Evolutionary conservation across 2,797 vertebrate genomes (phyloP).

Genomic region (Emydoidea blandingii): DNA sequence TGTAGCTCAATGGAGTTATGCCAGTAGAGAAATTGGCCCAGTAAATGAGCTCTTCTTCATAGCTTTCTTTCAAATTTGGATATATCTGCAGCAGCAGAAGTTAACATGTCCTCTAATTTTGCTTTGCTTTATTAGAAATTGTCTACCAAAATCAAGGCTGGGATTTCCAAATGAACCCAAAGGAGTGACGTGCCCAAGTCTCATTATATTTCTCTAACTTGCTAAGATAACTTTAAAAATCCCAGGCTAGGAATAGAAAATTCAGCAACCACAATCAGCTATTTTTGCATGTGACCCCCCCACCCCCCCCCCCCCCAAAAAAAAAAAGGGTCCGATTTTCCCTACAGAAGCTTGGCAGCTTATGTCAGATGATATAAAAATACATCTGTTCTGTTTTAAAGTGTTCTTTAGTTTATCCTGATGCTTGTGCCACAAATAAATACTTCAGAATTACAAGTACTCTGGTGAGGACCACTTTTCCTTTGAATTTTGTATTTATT

Average conservation of each 20-base stretch:
- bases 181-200: background rate
- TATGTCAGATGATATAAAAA: slow-evolving; percentile 13
- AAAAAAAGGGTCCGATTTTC: background rate
- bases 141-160: background rate
- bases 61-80: background rate
- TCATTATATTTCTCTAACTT: background rate
- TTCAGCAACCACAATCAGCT: background rate
- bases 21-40: background rate
- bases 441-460: background rate
- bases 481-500: background rate
- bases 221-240: background rate
- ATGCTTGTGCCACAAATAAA: background rate
- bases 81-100: background rate
- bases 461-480: background rate
- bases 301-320: background rate
- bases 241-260: background rate
- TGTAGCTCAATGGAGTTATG: background rate
- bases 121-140: background rate
- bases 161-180: background rate
- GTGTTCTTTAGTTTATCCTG: background rate
- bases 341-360: background rate
- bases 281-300: background rate
- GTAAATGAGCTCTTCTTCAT: background rate
- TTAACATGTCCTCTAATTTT: background rate
- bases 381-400: background rate